Conservation (phyloP, 2,797 vertebrate species). For the Basileuterus tristriatus region DNA sequence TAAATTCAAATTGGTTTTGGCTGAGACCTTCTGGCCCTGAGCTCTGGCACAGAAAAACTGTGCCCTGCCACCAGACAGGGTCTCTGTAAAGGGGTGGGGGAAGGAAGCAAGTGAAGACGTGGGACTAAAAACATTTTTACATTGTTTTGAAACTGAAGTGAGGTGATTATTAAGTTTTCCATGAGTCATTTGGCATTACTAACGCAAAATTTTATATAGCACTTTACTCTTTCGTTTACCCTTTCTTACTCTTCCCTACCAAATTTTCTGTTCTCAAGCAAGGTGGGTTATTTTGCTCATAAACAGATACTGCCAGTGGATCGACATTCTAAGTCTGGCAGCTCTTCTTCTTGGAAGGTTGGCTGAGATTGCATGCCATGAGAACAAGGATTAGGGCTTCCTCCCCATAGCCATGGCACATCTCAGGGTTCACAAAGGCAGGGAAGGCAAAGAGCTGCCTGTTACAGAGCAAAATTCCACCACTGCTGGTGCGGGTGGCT, state of each 20-base stretch:
- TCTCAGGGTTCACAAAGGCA: not conserved
- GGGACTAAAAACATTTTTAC: not conserved
- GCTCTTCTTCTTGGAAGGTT: not conserved
- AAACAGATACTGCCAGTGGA: not conserved
- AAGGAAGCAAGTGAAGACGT: not conserved
- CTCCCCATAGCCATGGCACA: not conserved
- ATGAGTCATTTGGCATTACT: conserved; percentile 38
- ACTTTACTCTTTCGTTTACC: not conserved
- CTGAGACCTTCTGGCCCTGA: not conserved
- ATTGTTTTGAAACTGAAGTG: conserved; percentile 29
- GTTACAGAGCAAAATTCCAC: not conserved
- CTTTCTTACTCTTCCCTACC: not conserved
- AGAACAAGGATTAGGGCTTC: not conserved
- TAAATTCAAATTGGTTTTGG: not conserved
- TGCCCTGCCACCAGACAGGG: not conserved
- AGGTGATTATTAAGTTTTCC: conserved; percentile 39
- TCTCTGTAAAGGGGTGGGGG: not conserved
- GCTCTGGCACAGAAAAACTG: not conserved
- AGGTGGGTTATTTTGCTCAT: not conserved
- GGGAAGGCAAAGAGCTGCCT: not conserved
- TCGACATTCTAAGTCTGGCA: not conserved
- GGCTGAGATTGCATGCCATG: not conserved
- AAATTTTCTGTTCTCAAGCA: not conserved
- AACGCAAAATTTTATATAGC: not conserved
- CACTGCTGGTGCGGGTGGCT: not conserved